These are phyloP conservation scores for Malacosoma neustria DNA, from an alignment of 2,888 invertebrate genomes.

Conservation along the genomic window DNA sequence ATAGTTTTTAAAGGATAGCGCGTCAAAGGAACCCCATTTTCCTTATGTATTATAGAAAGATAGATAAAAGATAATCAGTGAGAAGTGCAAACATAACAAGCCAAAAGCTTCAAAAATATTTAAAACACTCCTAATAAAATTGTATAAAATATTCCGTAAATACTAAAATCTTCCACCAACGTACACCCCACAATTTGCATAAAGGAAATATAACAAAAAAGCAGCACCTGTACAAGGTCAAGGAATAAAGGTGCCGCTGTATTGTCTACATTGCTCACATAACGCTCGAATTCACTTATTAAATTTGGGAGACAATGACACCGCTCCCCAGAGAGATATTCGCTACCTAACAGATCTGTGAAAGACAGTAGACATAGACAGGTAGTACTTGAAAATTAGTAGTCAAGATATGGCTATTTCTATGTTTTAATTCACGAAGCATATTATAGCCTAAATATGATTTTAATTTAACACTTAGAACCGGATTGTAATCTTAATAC, in stretches of 20 bases:
- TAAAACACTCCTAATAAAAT: too few relatives aligned
- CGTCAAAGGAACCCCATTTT: too few relatives aligned
- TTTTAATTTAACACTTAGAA: too few relatives aligned
- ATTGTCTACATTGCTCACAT: neutral
- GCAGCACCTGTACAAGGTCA: neutral
- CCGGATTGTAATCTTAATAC: too few relatives aligned
- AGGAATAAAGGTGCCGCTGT: neutral
- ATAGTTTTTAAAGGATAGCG: too few relatives aligned
- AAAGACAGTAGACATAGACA: too few relatives aligned
- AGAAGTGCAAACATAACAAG: neutral
- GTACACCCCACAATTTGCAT: conserved; percentile 3
- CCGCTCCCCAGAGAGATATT: conserved; percentile 11
- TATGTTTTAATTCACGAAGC: too few relatives aligned
- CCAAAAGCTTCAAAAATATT: neutral
- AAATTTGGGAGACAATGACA: conserved; percentile 5
- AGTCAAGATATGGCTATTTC: too few relatives aligned
- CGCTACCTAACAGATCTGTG: conserved; percentile 10
- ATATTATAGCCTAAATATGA: too few relatives aligned
- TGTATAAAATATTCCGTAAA: neutral
- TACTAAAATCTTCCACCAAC: neutral
- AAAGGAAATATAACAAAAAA: conserved; percentile 1
- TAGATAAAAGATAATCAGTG: too few relatives aligned
- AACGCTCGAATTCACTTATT: neutral
- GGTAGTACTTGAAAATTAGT: too few relatives aligned
- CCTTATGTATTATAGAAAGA: too few relatives aligned